Base-by-base conservation (phyloP, 2,888 invertebrate genomes). In the Tetragonisca angustula region DNA sequence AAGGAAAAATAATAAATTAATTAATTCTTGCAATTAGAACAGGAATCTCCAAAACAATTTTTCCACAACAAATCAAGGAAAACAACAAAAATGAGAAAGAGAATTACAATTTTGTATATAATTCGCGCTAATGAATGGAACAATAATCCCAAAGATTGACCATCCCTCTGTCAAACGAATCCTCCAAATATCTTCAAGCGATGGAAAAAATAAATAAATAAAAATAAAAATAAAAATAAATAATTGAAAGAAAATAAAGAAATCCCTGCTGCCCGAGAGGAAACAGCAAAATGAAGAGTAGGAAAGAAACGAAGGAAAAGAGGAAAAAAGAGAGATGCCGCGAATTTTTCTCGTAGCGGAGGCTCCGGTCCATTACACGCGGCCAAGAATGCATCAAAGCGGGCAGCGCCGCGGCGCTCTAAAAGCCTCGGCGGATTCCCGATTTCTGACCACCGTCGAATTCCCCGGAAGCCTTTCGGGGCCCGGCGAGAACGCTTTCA, bases 331-430 rank as follows among this genome's bases (percentile, higher is more conserved):
- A 62, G 36, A 69, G 70, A 50, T 36, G 36, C 52, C 52, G 0
- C 0, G 61, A 70, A 64, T 71, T 64, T 54, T n/a, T 6, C 50
- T 62, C 52, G 36, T 21, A 17, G 43, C 59, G 24, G 24, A 4
- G 13, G 64, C 21, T 36, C 43, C 24, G 74, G 15, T 56, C 74
- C 65, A 65, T 75, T 75, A 75, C 52, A 43, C 71, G 50, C 52
- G 52, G 62, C 76, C 43, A 71, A 76, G 76, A 52, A 76, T 52
- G 70, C 52, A 71, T 76, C 76, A 76, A 76, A 76, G 76, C 52
- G 62, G 27, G 52, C 24, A 50, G 19, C 27, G 68, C 62, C 62
- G 19, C 27, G 68, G 21, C 52, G 59, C 36, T 24, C 62, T 61
- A 56, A 71, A 32, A 75, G 59, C 67, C 43, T 43, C n/a, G 49